phyloP scores from a whole-genome alignment of 2,797 vertebrate species.

The Chiroxiphia lanceolata region DNA sequence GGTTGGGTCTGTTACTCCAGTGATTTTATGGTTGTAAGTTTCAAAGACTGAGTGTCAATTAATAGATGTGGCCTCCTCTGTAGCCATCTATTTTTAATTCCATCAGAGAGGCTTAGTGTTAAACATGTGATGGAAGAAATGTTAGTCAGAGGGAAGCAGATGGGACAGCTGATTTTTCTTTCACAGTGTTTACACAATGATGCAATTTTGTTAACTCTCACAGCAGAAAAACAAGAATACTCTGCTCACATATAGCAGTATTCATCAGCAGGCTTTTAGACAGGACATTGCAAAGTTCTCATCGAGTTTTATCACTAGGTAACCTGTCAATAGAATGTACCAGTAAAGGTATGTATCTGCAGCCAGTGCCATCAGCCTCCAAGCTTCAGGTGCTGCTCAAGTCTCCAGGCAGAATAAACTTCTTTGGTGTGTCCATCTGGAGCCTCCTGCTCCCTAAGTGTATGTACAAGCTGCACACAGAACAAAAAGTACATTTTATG shows the following conservation, averaged over 20 bases:
- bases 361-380: not conserved
- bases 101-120: constrained; percentile 15
- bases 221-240: constrained; percentile 35
- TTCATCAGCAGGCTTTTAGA: not conserved
- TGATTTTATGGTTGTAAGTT: constrained; percentile 30
- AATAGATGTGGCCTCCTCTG: constrained; percentile 3
- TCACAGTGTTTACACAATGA: constrained; percentile 47
- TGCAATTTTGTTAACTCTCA: constrained; percentile 20
- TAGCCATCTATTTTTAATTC: constrained; percentile 48
- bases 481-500: not conserved
- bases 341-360: not conserved
- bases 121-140: constrained; percentile 48
- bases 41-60: constrained; percentile 6
- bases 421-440: not conserved
- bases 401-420: not conserved
- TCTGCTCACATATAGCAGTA: not conserved
- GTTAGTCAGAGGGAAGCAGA: constrained; percentile 60
- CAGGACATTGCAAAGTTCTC: not conserved
- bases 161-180: constrained; percentile 56
- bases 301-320: not conserved
- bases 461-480: rapidly evolving
- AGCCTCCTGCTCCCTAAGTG: not conserved
- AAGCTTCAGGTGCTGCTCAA: not conserved
- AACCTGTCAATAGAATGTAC: not conserved
- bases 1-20: not conserved